These are phyloP conservation scores for Tuberolachnus salignus DNA, from an alignment of 2,888 invertebrate species.

Conservation along the genomic window DNA sequence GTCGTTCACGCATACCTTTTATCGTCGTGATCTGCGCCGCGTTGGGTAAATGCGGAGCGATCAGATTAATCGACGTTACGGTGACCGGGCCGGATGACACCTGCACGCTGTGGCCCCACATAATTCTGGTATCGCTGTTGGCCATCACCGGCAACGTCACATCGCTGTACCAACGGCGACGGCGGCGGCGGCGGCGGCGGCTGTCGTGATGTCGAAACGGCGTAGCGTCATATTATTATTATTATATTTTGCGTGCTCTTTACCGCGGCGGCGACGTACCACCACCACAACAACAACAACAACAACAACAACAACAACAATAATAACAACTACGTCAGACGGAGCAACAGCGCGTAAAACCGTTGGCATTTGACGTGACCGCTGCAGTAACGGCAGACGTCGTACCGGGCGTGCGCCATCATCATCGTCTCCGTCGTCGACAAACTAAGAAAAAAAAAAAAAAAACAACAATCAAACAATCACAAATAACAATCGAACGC, in stretches of 20 bases:
- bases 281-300: too few relatives aligned
- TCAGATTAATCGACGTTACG: conserved; percentile 60
- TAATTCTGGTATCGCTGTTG: conserved; percentile 41
- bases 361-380: not conserved
- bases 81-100: conserved; percentile 60
- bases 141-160: conserved; percentile 13
- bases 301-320: too few relatives aligned
- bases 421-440: not conserved
- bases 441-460: not conserved
- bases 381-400: not conserved
- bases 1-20: conserved; percentile 33
- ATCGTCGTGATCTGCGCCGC: conserved; percentile 44
- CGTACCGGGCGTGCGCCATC: conserved; percentile 1
- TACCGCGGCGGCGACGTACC: too few relatives aligned
- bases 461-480: not conserved
- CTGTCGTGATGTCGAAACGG: not conserved
- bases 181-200: not conserved
- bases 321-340: not conserved
- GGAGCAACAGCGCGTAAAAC: not conserved
- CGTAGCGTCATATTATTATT: too few relatives aligned
- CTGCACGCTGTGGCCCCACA: conserved; percentile 58
- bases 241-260: too few relatives aligned
- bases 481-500: not conserved
- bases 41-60: conserved; percentile 42
- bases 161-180: not conserved